A percentile compares a stretch with the other conserved stretches of the same genome.
Conservation (phyloP, 2,113 vertebrate genomes). For the Epinephelus moara region DNA sequence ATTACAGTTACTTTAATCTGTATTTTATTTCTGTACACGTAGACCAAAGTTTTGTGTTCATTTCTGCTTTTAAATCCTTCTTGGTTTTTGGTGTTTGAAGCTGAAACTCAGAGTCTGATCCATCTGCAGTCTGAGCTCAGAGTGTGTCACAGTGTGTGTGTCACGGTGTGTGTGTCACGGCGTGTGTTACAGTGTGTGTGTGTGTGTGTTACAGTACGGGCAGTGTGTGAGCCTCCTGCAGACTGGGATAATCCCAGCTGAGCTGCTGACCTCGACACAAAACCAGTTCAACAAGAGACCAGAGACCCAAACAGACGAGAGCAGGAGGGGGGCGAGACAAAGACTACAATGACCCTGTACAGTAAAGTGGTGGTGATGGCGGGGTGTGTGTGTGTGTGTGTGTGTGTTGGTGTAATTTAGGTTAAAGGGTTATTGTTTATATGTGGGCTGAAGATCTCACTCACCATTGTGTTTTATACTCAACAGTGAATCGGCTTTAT, state of each 20-base stretch:
- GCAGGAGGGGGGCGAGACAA: background rate
- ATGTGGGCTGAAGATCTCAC: no score
- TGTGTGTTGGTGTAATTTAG: background rate
- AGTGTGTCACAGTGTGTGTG: background rate
- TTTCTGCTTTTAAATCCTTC: no score
- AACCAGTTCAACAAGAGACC: constrained; percentile 25
- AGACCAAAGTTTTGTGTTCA: no score
- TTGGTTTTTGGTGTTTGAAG: no score
- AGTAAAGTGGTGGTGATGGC: background rate
- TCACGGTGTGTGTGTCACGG: background rate
- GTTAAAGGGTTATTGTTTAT: background rate
- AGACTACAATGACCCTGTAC: background rate
- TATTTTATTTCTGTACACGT: no score
- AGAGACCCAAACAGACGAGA: background rate
- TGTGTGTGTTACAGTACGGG: background rate
- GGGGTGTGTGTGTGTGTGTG: background rate
- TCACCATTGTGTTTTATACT: no score
- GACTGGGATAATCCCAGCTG: constrained; percentile 29
- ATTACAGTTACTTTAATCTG: no score
- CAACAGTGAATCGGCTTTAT: no score
- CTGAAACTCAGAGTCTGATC: no score
- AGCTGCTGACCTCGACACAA: constrained; percentile 33
- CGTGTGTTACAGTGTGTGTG: background rate
- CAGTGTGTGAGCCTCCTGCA: background rate
- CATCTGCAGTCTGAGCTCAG: background rate